Evolutionary conservation across 2,797 vertebrate genomes (phyloP).

Genomic region (Linurgus olivaceus): DNA sequence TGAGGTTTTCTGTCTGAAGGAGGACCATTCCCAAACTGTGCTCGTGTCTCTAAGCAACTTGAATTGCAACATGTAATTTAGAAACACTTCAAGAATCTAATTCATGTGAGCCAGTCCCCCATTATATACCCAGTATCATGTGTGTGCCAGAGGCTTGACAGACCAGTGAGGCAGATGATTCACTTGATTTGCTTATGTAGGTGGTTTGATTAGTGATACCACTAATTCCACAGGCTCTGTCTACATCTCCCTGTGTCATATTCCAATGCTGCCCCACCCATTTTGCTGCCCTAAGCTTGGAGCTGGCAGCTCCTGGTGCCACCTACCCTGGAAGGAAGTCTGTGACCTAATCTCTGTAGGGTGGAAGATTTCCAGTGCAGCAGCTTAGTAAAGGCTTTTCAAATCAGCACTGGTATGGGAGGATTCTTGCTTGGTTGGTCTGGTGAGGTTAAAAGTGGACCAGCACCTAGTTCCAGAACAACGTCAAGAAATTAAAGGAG

Average conservation of each 20-base stretch:
- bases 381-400: slow-evolving; percentile 9
- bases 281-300: not conserved
- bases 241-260: not conserved
- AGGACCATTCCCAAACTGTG: not conserved
- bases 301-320: not conserved
- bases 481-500: slow-evolving; percentile 59
- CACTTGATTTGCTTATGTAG: slow-evolving; percentile 43
- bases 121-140: not conserved
- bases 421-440: slow-evolving; percentile 18
- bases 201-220: slow-evolving; percentile 8
- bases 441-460: slow-evolving; percentile 16
- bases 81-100: slow-evolving; percentile 3
- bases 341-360: not conserved
- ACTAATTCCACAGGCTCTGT: not conserved
- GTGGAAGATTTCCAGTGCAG: not conserved
- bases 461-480: slow-evolving; percentile 44
- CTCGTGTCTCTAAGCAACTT: not conserved
- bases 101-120: not conserved
- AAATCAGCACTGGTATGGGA: not conserved
- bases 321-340: slow-evolving; percentile 9
- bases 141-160: not conserved
- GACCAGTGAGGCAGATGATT: slow-evolving; percentile 27
- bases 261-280: not conserved
- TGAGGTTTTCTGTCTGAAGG: not conserved
- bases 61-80: not conserved